A percentile compares a stretch with the other conserved stretches of the same genome.
Conservation (phyloP, 2,113 vertebrate species). For the Tympanuchus pallidicinctus region DNA sequence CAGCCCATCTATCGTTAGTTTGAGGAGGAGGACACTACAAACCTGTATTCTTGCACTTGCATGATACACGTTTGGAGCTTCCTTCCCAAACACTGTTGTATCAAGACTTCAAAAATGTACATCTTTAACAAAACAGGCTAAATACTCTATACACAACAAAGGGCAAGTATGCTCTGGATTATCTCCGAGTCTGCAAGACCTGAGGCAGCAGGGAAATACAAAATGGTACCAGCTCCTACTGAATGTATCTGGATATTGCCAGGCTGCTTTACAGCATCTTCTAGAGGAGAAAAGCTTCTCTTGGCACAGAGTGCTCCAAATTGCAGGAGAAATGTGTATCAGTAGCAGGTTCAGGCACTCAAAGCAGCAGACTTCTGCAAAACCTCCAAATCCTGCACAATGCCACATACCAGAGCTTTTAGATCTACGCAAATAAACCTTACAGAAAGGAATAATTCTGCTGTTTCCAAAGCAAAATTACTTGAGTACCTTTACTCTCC, state of each 20-base stretch:
- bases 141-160: background rate
- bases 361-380: rapidly evolving
- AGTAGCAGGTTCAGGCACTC: background rate
- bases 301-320: background rate
- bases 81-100: background rate
- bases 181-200: background rate
- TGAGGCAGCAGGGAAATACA: background rate
- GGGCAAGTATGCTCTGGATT: rapidly evolving
- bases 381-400: background rate
- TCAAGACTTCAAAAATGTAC: rapidly evolving
- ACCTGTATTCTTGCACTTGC: background rate
- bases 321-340: rapidly evolving
- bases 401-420: background rate
- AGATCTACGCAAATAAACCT: background rate
- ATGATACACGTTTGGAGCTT: background rate
- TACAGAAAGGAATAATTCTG: background rate
- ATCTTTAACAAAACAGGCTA: background rate
- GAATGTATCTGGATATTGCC: background rate
- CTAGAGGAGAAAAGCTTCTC: background rate
- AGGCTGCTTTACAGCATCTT: background rate
- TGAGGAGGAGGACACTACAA: rapidly evolving
- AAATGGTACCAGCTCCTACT: background rate
- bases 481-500: background rate
- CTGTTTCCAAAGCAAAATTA: background rate
- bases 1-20: background rate